Evolutionary conservation across 2,888 invertebrate genomes (phyloP).

Genomic region (Automeris io): DNA sequence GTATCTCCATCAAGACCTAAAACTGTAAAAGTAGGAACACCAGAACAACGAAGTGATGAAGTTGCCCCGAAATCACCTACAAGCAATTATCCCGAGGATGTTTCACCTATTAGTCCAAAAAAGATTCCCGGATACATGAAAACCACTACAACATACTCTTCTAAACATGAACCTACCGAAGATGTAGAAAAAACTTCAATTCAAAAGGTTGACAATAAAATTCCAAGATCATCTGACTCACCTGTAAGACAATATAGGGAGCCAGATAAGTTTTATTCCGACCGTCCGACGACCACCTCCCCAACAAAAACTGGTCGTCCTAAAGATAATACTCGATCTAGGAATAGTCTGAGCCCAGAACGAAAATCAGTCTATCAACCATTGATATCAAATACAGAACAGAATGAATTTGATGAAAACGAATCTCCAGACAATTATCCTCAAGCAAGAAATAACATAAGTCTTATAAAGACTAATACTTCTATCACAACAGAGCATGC

Average conservation of each 20-base stretch:
- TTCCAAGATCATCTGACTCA: constrained; percentile 2
- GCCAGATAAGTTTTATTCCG: background rate
- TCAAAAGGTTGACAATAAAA: constrained; percentile 7
- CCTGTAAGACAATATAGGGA: constrained; percentile 10
- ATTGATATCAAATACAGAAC: constrained; percentile 3
- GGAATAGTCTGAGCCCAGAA: constrained; percentile 23
- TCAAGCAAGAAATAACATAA: background rate
- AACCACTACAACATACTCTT: constrained; percentile 4
- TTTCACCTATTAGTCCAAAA: constrained; percentile 4
- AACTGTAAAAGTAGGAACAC: background rate
- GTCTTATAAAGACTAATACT: constrained; percentile 16
- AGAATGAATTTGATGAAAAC: background rate
- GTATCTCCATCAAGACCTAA: constrained; percentile 8
- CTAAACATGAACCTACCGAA: constrained; percentile 2
- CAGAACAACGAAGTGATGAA: background rate
- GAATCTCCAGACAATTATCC: background rate
- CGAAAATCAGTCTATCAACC: constrained; percentile 16
- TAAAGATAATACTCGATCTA: constrained; percentile 11
- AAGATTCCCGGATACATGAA: constrained; percentile 7
- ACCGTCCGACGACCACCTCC: background rate
- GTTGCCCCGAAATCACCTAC: background rate
- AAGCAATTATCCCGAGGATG: constrained; percentile 7
- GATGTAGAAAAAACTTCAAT: constrained; percentile 6
- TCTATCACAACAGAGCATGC: constrained; percentile 15
- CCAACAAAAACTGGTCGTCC: constrained; percentile 8